Percentiles rank a stretch among this genome's conserved stretches.
These are phyloP conservation scores for Phainopepla nitens DNA, from an alignment of 2,113 vertebrate species.

Conservation along the genomic window DNA sequence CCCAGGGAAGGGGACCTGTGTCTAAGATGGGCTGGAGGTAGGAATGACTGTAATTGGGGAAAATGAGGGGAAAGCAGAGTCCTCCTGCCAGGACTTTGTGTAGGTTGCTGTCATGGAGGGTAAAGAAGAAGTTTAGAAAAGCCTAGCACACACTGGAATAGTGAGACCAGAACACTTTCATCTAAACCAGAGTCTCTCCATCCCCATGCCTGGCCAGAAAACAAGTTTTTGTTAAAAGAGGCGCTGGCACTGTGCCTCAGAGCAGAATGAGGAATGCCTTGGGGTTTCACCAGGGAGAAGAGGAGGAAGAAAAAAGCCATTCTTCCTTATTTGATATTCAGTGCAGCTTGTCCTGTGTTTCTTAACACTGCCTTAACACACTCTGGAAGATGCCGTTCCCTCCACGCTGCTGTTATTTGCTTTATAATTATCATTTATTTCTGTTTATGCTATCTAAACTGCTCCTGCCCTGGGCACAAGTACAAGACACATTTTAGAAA, in stretches of 20 bases:
- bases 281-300: background rate
- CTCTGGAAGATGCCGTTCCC: background rate
- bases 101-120: background rate
- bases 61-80: background rate
- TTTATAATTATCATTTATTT: constrained; percentile 39
- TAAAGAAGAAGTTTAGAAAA: background rate
- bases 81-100: background rate
- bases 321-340: background rate
- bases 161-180: background rate
- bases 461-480: background rate
- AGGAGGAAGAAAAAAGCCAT: background rate
- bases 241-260: background rate
- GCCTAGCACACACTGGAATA: background rate
- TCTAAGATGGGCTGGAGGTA: background rate
- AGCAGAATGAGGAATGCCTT: background rate
- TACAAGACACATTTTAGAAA: background rate
- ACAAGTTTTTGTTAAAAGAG: constrained; percentile 11
- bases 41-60: fast-evolving
- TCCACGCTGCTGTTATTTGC: background rate
- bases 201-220: background rate
- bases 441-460: background rate
- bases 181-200: background rate
- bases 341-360: background rate
- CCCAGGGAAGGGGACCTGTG: background rate
- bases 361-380: background rate